Conservation (phyloP, 1,140 invertebrate species). For the Bombus polaris region DNA sequence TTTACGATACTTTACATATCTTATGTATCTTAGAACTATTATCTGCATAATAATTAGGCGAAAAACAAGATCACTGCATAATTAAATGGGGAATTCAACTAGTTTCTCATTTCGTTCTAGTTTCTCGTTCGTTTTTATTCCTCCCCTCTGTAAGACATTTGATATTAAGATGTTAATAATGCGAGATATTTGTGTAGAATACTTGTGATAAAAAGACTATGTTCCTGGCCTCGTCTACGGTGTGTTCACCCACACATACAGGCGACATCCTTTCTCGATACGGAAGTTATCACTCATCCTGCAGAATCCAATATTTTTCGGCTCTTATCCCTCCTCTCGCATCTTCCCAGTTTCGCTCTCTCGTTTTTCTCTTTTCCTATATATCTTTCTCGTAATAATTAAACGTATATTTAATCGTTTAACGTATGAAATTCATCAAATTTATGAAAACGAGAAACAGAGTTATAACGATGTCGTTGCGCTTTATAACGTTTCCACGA, state of each 20-base stretch:
- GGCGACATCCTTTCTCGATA: slow-evolving; percentile 77
- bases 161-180: too few species aligned
- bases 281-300: slow-evolving; percentile 79
- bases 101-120: background rate
- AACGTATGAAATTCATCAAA: too few species aligned
- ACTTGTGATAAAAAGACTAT: slow-evolving; percentile 35
- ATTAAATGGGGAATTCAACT: too few species aligned
- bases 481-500: background rate
- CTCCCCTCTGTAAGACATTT: too few species aligned
- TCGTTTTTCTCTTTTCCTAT: background rate
- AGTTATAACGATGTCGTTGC: background rate
- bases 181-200: too few species aligned
- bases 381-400: slow-evolving; percentile 56
- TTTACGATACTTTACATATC: background rate
- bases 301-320: slow-evolving; percentile 64
- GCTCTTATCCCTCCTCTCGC: slow-evolving; percentile 48
- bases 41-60: background rate
- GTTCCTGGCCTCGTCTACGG: slow-evolving; percentile 50
- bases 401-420: slow-evolving; percentile 51
- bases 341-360: slow-evolving; percentile 44
- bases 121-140: background rate
- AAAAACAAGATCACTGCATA: background rate
- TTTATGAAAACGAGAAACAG: background rate
- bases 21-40: background rate
- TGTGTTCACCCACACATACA: slow-evolving; percentile 65